Base-by-base conservation (phyloP, 2,797 vertebrate species). In the Sebastes nivosus region DNA sequence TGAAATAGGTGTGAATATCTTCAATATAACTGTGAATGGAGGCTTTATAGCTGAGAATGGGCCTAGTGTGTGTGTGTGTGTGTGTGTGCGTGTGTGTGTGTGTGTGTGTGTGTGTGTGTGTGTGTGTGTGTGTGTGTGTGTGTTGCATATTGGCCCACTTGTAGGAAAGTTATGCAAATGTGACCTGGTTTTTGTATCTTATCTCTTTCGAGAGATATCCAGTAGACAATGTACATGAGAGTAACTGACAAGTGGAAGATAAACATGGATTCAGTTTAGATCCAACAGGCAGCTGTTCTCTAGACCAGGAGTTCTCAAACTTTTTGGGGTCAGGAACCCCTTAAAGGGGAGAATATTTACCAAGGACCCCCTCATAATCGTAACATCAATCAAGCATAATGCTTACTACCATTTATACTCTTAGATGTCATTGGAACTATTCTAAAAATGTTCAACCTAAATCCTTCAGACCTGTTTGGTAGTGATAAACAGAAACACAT, bases 101-200 rank as follows among this genome's bases (percentile, higher is more conserved):
- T 63, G 54, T 65, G 8, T 54, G 46, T 29, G 32, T 61, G 42
- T 20, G 24, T 58, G 54, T 50, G n/a, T 24, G 38, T 64, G 58
- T 34, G 22, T 58, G 54, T 36, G n/a, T 29, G 38, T 72, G 34
- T 58, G 27, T 57, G 30, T 67, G 70, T 67, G 52, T 66, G 32
- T 42, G 42, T 14, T 22, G 4, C 1, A 4, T 72, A n/a, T 59
- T 9, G 18, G 14, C 42, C 54, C 27, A 50, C 61, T 70, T 58
- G 36, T 24, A 29, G 72, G 58, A 66, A 81, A 78, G 67, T 81
- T 86, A 82, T 71, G 59, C 55, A 81, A 85, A 84, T 55, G 38
- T 75, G 67, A 72, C 77, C 84, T 87, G 30, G 3, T 85, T 87
- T 80, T 50, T 52, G 2, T 27, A 9, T 61, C 36, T 65, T 22